phyloP scores from a whole-genome alignment of 2,113 vertebrate genomes.

The Petrocephalus microphthalmus region DNA sequence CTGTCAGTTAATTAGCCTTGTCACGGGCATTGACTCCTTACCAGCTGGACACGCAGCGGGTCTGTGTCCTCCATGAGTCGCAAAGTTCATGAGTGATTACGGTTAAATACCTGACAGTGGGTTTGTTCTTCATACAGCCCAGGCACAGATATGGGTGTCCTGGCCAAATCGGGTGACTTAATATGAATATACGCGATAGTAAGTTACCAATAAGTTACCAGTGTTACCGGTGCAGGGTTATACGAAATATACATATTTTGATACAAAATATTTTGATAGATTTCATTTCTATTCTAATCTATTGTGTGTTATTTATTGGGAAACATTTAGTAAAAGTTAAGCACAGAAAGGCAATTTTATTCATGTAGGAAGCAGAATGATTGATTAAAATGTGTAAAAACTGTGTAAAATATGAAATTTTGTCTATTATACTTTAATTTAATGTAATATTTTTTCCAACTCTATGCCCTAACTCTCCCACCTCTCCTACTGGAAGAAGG shows the following conservation, averaged over 20 bases:
- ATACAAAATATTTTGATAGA: background rate
- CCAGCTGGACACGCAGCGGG: background rate
- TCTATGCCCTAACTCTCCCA: background rate
- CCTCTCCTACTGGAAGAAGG: slow-evolving; percentile 39
- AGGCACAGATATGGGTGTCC: background rate
- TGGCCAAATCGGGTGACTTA: background rate
- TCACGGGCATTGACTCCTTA: background rate
- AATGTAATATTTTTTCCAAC: background rate
- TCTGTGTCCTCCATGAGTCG: background rate
- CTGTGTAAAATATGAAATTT: background rate
- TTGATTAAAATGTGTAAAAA: background rate
- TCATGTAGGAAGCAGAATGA: background rate
- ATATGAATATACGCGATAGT: background rate
- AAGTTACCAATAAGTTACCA: background rate
- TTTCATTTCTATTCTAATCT: background rate
- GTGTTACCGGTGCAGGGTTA: background rate
- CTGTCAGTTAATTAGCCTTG: background rate
- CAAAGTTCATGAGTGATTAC: background rate
- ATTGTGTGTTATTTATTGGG: background rate
- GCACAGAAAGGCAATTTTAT: background rate
- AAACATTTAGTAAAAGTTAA: background rate
- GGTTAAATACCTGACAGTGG: background rate
- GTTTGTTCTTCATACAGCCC: background rate
- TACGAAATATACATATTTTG: background rate
- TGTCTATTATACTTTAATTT: background rate